Base-by-base conservation (phyloP, 2,888 invertebrate species). In the Ophion obscuratus region DNA sequence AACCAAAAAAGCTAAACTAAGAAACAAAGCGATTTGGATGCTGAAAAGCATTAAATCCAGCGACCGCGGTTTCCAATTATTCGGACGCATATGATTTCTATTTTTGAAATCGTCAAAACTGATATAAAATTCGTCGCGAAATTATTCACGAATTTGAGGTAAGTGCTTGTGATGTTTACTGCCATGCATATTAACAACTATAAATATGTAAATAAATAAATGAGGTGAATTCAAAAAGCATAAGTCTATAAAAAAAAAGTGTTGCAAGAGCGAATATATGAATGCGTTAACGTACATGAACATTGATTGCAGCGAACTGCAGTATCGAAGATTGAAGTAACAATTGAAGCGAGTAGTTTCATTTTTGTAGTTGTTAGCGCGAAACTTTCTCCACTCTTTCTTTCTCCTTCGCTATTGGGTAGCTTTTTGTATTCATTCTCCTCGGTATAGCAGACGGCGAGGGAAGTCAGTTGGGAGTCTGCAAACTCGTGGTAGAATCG, bases 401-500 rank as follows among this genome's bases (percentile, higher is more conserved):
- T 66, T n/a, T 11, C 17, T 59, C 20, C 31, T 66, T 53, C n/a
- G 64, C 20, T 59, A 17, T 66, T 20, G 57, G 47, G 24, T 24
- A 10, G 6, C 20, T 73, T 75, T 67, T 71, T 62, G 44, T 67
- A 59, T 79, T 53, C 27, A 75, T 79, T 76, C 31, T 79, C 53
- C 44, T 53, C 40, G 44, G 31, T n/a, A 53, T 24, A 66, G 79
- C 82, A 79, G 82, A 75, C 75, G 70, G 27, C 10, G 36, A 62
- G 40, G 40, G 17, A 40, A 59, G 59, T n/a, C 47, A 27, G 64
- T 27, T 64, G 27, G 61, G 57, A 57, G 67, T 17, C 20, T 36
- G 71, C 75, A 53, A 79, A 47, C 40, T 47, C 31, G 53, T 61
- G 64, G 47, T 5, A 73, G 73, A 78, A 77, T 81, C 83, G 83